Base-by-base conservation (phyloP, 2,888 invertebrate species). In the Latheticus oryzae region DNA sequence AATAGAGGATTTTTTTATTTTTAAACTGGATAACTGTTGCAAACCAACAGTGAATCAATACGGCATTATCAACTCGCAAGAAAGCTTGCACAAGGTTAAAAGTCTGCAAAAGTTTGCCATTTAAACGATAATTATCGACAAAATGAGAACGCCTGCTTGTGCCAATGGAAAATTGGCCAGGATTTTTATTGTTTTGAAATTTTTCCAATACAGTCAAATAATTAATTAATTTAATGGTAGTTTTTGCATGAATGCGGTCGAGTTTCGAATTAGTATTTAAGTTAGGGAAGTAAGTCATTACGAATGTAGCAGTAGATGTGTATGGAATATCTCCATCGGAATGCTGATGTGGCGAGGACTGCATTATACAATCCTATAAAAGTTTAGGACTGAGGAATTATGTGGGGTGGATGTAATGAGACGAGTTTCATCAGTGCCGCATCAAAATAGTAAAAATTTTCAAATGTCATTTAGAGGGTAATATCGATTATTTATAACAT, bases 371-470 rank as follows among this genome's bases (percentile, higher is more conserved):
- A 35, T 48, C 48, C 48, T 48, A 48, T 48, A 48, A 48, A 48
- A 48, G 48, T 48, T 48, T 48, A 48, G 35, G 48, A 12, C 35
- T 48, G 48, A 48, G 48, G 24, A 48, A 48, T 48, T 48, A 48
- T 48, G 48, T 48, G 48, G 33, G 48, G 35, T 48, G 35, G 48
- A 48, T 48, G 48, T 48, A 48, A 48, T 48, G 48, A 48, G 48
- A 35, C 33, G 48, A 32, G 48, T 48, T 48, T 48, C 48, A 48
- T 48, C 48, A 48, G 35, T 35, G 26, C 35, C 35, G 48, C 48
- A 24, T 23, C 12, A 26, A 48, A 48, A 48, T 48, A 48, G 48
- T 48, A 48, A 48, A 48, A 48, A 48, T 48, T 48, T 33, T 48
- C 35, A 48, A 48, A 48, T 35, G 24, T 16, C 48, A 48, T 48